phyloP scores from a whole-genome alignment of 2,888 invertebrate species.

The Eupithecia tripunctaria region DNA sequence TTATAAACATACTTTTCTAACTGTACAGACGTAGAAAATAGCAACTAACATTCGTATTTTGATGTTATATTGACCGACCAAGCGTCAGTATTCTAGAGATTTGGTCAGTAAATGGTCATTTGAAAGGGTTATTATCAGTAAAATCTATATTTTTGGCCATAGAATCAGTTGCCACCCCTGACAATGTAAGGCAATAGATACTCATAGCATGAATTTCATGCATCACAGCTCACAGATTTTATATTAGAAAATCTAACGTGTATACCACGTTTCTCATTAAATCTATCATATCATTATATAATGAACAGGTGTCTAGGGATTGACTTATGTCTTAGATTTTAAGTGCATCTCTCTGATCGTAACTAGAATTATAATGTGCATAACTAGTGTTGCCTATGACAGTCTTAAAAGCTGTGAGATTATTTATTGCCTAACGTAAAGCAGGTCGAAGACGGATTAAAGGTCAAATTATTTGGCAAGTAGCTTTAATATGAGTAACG shows the following conservation, averaged over 20 bases:
- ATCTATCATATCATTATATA: no score
- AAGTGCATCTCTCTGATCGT: constrained; percentile 8
- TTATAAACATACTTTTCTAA: no score
- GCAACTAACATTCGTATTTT: no score
- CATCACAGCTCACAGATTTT: constrained; percentile 24
- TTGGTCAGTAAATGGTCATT: no score
- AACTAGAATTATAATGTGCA: constrained; percentile 1
- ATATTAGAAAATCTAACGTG: constrained; percentile 14
- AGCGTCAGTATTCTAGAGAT: no score
- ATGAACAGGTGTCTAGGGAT: constrained; percentile 24
- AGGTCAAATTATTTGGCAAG: constrained; percentile 13
- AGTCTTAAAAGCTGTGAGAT: constrained; percentile 12
- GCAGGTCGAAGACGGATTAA: not conserved
- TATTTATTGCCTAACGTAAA: constrained; percentile 4
- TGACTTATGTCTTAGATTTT: constrained; percentile 25
- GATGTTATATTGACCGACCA: no score
- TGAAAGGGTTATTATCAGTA: no score
- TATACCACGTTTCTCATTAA: constrained; percentile 28
- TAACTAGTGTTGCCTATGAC: constrained; percentile 9
- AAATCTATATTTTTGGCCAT: no score
- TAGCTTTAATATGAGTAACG: constrained; percentile 3
- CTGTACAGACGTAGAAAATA: no score
- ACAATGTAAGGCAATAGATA: constrained; percentile 35
- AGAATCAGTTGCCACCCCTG: no score
- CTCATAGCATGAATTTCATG: constrained; percentile 33